Base-by-base conservation (phyloP, 2,797 vertebrate species). In the Erpetoichthys calabaricus region DNA sequence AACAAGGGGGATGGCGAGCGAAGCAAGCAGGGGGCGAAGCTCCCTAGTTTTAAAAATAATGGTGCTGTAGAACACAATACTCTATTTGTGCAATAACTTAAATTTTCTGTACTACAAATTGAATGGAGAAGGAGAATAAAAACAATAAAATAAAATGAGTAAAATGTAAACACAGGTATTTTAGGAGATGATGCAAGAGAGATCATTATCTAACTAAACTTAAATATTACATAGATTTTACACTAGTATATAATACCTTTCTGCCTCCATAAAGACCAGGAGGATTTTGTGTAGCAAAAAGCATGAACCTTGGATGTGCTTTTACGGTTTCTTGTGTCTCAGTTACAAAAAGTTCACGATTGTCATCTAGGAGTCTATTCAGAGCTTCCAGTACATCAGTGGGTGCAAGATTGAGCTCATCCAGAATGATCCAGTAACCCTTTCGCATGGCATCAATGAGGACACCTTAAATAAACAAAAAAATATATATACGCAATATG, bases 251-350 rank as follows among this genome's bases (percentile, higher is more conserved):
- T 8, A 75, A 45, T 63, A 97, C 95, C 92, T 98, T 99, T 74
- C 95, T 87, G 55, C 96, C 96, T 8, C 94, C 95, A 10, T 99
- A 99, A 49, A 95, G 82, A 46, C 96, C 96, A 45, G 96, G 95
- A 9, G 96, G 96, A 66, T 99, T 99, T 70, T 99, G 96, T 7
- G 96, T 98, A 9, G 96, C 91, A 70, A 98, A 98, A 44, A 99
- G 82, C 91, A 96, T 97, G 72, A 99, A 99, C 53, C 88, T 85
- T 59, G 90, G 88, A 53, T 97, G 92, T 56, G 96, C 96, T 77
- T 76, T 94, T 64, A 99, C 88, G 42, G 95, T 89, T 75, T 99
- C 96, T 60, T 98, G 94, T 1, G 94, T 99, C 79, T 99, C 96
- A 0, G 92, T 87, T 56, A 99, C 76, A 55, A 97, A 91, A 42